Percentiles rank a stretch among this genome's conserved stretches.
Evolutionary conservation across 2,888 invertebrate genomes (phyloP).

Genomic region (Diloba caeruleocephala): DNA sequence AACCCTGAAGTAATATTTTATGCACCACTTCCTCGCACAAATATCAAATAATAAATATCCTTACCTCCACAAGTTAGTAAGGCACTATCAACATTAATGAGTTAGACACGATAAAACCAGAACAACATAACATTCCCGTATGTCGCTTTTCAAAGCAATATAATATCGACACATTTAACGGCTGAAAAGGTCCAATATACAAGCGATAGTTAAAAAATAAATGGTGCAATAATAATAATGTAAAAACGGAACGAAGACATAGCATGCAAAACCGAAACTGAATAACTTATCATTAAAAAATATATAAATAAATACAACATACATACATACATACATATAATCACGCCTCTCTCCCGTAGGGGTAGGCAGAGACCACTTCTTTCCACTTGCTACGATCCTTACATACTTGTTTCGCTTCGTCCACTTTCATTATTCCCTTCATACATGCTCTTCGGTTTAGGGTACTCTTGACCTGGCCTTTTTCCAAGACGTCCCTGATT

Average conservation of each 20-base stretch:
- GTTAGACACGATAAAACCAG: slow-evolving; percentile 49
- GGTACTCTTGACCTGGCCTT: too few relatives aligned
- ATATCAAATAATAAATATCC: slow-evolving; percentile 24
- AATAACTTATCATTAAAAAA: slow-evolving; percentile 16
- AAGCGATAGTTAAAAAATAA: slow-evolving; percentile 63
- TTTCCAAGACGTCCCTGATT: too few relatives aligned
- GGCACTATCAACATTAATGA: slow-evolving; percentile 45
- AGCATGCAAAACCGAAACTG: slow-evolving; percentile 61
- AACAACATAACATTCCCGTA: slow-evolving; percentile 26
- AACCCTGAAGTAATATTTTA: not conserved
- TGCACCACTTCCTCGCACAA: slow-evolving; percentile 25
- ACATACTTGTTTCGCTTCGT: too few relatives aligned
- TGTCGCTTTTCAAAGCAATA: slow-evolving; percentile 33
- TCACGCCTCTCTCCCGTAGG: too few relatives aligned
- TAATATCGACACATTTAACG: slow-evolving; percentile 21
- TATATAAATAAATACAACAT: slow-evolving; percentile 18
- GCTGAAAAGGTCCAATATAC: slow-evolving; percentile 83
- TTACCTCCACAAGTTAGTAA: slow-evolving; percentile 60
- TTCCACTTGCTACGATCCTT: too few relatives aligned
- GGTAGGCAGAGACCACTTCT: too few relatives aligned
- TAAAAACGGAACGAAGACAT: slow-evolving; percentile 54
- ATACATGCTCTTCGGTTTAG: too few relatives aligned
- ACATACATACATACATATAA: too few relatives aligned
- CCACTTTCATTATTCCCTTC: too few relatives aligned
- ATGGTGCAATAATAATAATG: slow-evolving; percentile 56